These are phyloP conservation scores for Pseudopipra pipra DNA, from an alignment of 2,113 vertebrate species.

Conservation along the genomic window DNA sequence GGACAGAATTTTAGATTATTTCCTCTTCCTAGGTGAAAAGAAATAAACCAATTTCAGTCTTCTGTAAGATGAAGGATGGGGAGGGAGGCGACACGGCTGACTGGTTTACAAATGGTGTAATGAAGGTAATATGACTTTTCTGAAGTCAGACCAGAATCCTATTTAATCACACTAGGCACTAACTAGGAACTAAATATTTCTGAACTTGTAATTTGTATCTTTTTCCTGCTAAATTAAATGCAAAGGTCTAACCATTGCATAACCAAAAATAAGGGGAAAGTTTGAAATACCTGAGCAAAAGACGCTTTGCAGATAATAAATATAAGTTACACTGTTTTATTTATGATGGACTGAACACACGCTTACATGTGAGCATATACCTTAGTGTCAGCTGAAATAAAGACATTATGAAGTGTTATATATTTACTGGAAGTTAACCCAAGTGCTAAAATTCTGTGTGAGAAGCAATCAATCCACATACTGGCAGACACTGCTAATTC, in stretches of 20 bases:
- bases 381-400: not conserved
- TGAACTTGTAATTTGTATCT: not conserved
- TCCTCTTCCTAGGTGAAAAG: not conserved
- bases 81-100: rapidly evolving
- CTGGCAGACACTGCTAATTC: not conserved
- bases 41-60: not conserved
- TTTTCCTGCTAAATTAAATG: not conserved
- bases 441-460: not conserved
- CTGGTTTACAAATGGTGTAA: not conserved
- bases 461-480: not conserved
- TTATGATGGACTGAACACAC: not conserved
- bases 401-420: not conserved
- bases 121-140: not conserved
- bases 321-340: not conserved
- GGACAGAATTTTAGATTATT: not conserved
- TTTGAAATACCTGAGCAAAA: not conserved
- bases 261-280: not conserved
- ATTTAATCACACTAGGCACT: not conserved
- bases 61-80: not conserved
- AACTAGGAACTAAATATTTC: not conserved
- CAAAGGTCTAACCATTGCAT: not conserved
- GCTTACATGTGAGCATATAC: not conserved
- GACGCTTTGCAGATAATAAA: not conserved
- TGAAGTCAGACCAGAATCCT: not conserved
- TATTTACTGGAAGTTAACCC: not conserved